Evolutionary conservation across 2,113 vertebrate genomes (phyloP), one percentile per base, ranked within the genome.

Genomic region (Loxodonta africana): DNA sequence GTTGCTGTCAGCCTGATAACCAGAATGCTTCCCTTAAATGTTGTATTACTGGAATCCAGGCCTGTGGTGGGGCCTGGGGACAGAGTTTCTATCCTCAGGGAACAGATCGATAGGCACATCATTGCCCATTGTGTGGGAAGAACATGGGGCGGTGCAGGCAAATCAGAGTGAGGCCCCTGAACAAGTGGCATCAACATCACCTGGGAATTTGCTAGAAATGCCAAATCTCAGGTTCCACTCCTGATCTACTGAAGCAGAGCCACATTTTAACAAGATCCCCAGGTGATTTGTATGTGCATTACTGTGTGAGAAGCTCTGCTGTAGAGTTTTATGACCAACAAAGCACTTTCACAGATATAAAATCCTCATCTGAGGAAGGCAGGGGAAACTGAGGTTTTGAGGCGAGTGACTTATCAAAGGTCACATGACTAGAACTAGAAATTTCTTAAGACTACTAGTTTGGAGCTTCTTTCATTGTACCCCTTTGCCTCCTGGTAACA

Each of bases 351-450:
- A 46, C 15, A 10, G 18, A 28, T 9, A 71, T 83, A 23, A 57
- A 95, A 26, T 46, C 69, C 23, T 65, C 57, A 33, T 53, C 33
- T 51, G 46, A 83, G 71, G 37, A 57, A 82, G 53, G 73, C 65
- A 81, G 65, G 76, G 48, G 90, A 83, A 93, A 87, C 28, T n/a
- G 37, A 53, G 51, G 63, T 26, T 69, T 74, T 87, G 88, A 63
- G 53, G 20, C 14, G 18, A 87, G 48, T 65, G 77, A 94, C 73
- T 83, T 44, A 37, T 17, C 20, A 25, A 76, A 63, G 21, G 53
- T 41, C 60, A 65, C 48, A 21, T 8, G 33, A 20, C 74, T 80
- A 48, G 12, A 69, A 78, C 46, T 18, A 63, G 80, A 87, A 18
- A 76, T 33, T 41, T 91, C 74, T 83, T 73, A 20, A 51, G 21